Percentiles rank a stretch among this genome's conserved stretches.
phyloP scores from a whole-genome alignment of 2,113 vertebrate genomes.

The Calyptomena viridis region DNA sequence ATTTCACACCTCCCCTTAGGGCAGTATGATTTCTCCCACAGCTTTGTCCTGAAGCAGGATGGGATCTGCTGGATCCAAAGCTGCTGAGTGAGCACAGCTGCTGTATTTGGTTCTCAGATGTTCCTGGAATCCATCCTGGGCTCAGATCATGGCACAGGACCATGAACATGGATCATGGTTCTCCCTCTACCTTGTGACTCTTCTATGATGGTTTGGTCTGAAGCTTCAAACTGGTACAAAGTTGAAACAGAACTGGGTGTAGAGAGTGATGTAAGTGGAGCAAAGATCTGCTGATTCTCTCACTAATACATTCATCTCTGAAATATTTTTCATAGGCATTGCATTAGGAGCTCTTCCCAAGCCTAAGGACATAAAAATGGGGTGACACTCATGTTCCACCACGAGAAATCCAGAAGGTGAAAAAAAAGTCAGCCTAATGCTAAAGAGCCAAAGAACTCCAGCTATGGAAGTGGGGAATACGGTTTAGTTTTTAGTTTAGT shows the following conservation, averaged over 20 bases:
- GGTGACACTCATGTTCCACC: not conserved
- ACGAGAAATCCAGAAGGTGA: not conserved
- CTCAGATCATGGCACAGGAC: not conserved
- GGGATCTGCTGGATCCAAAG: not conserved
- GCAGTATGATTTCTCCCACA: accelerated
- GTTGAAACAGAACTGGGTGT: not conserved
- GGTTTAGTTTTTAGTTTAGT: not conserved
- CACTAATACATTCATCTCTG: not conserved
- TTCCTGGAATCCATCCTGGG: not conserved
- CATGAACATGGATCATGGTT: accelerated
- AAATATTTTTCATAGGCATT: not conserved
- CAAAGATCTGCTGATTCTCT: not conserved
- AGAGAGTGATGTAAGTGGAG: not conserved
- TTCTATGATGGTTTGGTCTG: not conserved
- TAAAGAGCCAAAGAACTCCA: not conserved
- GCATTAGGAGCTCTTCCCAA: not conserved
- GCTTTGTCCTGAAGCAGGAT: not conserved
- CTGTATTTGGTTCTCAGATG: not conserved
- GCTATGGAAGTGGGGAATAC: not conserved
- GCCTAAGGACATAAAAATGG: not conserved
- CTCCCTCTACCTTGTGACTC: not conserved
- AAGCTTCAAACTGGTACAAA: not conserved
- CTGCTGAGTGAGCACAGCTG: not conserved
- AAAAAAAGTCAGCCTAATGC: not conserved
- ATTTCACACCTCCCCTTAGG: not conserved